Evolutionary conservation across 2,888 invertebrate genomes (phyloP), one percentile per base, ranked within the genome.

Genomic region (Spodoptera littoralis): DNA sequence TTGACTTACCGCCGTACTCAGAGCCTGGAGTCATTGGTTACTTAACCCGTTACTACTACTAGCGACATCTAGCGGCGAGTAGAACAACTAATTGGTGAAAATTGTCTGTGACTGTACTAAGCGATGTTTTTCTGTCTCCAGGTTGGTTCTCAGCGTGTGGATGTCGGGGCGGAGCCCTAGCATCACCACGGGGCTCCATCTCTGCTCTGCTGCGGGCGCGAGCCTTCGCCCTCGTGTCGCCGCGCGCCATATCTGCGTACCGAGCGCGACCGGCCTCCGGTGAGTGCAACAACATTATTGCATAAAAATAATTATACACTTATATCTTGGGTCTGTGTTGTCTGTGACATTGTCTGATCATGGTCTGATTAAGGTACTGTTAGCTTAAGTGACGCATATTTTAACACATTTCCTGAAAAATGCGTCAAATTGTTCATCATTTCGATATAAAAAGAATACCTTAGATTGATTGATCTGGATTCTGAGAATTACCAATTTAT

Each of bases 81-180:
- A 68, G 72, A 52, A 6, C 27, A 42, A 59, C 9, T 27, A 24
- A 64, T 13, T 43, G 22, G 43, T 11, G 11, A 4, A 53, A 13
- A 13, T 53, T 53, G 4, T 36, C 36, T 36, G 6, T 36, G 9
- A 2, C 36, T 36, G 36, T 36, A 36, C 13, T 13, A 48, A 45
- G 24, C n/a, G 0, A 48, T 48, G 12, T 49, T 8, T 50, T 65
- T 54, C 70, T 77, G 53, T 68, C 85, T 86, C 0, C 93, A 96
- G 96, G 96, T 73, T 96, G 96, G 95, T 97, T 96, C 83, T 96
- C 96, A 54, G 92, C 96, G 65, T 95, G 96, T 65, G 96, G 96
- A 51, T 96, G 96, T 75, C 95, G 96, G 76, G 96, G 97, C 48
- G 95, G 96, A 52, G 95, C 96, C 62, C 95, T 95, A 74, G 97